Evolutionary conservation across 2,888 invertebrate species (phyloP).

Genomic region (Platycnemis pennipes): DNA sequence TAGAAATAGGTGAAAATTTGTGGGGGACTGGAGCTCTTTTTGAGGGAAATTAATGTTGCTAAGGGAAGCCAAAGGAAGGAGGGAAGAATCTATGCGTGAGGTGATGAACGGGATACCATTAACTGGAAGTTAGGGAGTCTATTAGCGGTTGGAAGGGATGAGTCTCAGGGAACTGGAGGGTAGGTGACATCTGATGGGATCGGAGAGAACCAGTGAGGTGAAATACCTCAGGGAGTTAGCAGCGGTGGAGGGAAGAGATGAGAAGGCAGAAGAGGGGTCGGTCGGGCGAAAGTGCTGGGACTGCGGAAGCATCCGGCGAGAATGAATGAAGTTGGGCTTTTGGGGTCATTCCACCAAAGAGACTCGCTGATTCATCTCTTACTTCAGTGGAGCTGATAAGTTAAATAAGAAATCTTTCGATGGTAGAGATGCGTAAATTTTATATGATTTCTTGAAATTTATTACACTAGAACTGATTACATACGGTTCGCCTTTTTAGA

Average conservation of each 20-base stretch:
- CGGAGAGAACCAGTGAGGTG: background rate
- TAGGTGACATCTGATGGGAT: background rate
- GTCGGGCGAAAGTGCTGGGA: background rate
- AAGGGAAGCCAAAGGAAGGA: background rate
- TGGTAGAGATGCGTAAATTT: background rate
- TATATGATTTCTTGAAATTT: no score
- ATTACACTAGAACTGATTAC: no score
- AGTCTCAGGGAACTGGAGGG: background rate
- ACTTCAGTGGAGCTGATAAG: background rate
- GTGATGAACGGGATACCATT: background rate
- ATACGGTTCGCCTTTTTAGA: no score
- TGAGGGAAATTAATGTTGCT: no score
- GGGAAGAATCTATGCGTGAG: background rate
- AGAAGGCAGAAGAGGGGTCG: no score
- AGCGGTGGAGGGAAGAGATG: background rate
- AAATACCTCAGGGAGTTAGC: background rate
- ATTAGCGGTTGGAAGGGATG: constrained; percentile 1
- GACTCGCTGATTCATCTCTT: background rate
- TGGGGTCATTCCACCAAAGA: background rate
- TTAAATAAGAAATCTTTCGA: background rate
- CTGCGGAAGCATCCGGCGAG: background rate
- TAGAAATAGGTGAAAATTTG: no score
- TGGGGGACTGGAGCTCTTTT: no score
- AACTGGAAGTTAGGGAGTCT: background rate
- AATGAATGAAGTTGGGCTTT: background rate